phyloP scores from a whole-genome alignment of 2,113 vertebrate species.

The Hyperopisus bebe region DNA sequence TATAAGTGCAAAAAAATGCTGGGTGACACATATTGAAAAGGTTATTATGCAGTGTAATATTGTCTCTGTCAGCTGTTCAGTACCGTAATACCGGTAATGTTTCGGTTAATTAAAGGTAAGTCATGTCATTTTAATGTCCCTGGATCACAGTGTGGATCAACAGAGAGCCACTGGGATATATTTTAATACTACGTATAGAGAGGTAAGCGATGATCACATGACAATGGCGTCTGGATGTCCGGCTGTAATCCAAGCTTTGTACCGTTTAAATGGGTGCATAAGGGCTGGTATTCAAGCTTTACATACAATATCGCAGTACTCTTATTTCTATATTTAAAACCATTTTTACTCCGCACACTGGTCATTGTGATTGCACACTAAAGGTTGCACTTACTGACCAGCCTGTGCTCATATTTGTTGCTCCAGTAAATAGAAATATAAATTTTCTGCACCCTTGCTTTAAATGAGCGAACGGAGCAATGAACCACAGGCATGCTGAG shows the following conservation, averaged over 20 bases:
- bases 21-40: not conserved
- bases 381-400: not conserved
- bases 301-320: not conserved
- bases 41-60: not conserved
- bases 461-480: not conserved
- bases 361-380: not conserved
- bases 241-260: not conserved
- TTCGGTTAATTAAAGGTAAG: not conserved
- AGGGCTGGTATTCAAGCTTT: not conserved
- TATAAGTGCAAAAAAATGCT: constrained; percentile 8
- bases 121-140: not conserved
- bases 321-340: not conserved
- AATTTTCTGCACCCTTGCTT: not conserved
- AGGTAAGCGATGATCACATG: not conserved
- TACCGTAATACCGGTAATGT: not conserved
- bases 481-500: not conserved
- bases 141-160: not conserved
- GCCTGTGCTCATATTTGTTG: not conserved
- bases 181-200: not conserved
- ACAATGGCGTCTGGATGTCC: not conserved
- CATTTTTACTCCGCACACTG: not conserved
- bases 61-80: not conserved
- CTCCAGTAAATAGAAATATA: not conserved
- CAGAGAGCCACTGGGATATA: not conserved
- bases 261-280: not conserved